These are phyloP conservation scores for Ostrea denselamellosa DNA, from an alignment of 1,140 invertebrate genomes.

Conservation along the genomic window DNA sequence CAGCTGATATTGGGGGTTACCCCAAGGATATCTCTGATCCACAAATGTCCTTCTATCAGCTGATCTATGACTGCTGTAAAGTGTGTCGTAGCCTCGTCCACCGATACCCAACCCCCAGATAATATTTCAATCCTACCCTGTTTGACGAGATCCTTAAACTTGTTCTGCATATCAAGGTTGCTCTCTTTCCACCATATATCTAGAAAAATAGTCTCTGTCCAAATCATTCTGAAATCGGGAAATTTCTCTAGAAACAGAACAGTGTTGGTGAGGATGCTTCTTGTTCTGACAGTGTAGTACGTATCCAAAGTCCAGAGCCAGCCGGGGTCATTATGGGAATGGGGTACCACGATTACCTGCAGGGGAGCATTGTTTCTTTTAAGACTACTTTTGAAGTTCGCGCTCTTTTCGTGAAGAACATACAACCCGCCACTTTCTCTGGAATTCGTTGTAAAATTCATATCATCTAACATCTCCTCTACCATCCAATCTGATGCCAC, in stretches of 20 bases:
- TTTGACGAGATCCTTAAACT: conserved; percentile 84
- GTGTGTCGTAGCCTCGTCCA: conserved; percentile 96
- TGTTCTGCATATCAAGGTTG: conserved; percentile 83
- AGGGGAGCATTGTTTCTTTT: conserved; percentile 82
- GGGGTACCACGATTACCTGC: conserved; percentile 95
- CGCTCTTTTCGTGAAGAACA: conserved; percentile 55
- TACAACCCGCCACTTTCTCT: conserved; percentile 45
- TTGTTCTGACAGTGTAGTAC: conserved; percentile 93
- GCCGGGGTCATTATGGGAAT: conserved; percentile 98
- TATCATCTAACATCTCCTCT: conserved; percentile 52
- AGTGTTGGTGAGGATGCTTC: conserved; percentile 94
- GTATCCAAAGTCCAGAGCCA: conserved; percentile 98
- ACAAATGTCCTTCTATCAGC: conserved; percentile 95
- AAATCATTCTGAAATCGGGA: conserved; percentile 93
- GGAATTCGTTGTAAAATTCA: conserved; percentile 48
- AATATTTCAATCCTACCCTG: conserved; percentile 95
- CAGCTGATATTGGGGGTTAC: conserved; percentile 84
- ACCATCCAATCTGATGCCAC: conserved; percentile 46
- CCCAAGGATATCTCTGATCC: conserved; percentile 91
- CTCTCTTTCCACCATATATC: conserved; percentile 94
- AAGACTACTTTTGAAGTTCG: background rate
- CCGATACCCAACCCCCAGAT: conserved; percentile 99
- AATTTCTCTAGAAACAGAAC: conserved; percentile 90
- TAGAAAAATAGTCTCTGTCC: conserved; percentile 97
- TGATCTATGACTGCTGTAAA: conserved; percentile 97